Base-by-base conservation (phyloP, 1,140 invertebrate genomes). In the Zaprionus camerounensis region DNA sequence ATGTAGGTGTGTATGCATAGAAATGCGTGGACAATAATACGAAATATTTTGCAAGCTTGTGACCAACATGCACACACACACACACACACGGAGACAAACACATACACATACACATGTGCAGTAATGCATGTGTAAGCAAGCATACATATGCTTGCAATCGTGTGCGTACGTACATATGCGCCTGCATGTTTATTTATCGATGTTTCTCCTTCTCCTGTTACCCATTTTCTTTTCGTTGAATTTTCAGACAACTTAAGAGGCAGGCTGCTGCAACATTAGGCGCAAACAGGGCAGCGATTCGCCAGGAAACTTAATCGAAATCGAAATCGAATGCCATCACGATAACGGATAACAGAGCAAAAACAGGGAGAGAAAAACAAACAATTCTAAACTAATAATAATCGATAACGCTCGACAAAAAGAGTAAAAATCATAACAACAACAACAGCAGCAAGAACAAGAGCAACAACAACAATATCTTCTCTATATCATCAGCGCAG, bases 151-250 rank as follows among this genome's bases (percentile, higher is more conserved):
- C 38, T 46, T 46, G 41, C 41, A 46, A 64, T 57, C 22, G 36
- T 62, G 12, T 64, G 44, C 36, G 66, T 57, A 28, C 46, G 61
- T 34, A 41, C 28, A 17, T 70, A 3, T 58, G 20, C 62, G 41
- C 67, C 20, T 56, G 34, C 59, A 46, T 76, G 76, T 64, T 67
- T 71, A 61, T 71, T 76, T 66, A 71, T 76, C 73, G 73, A 76
- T 79, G 46, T 46, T 67, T 76, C 63, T 71, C 59, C 56, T 68
- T 58, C 55, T 61, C 55, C 59, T 73, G 44, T 73, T 68, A 59
- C 69, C 31, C 44, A 61, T 61, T 71, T 71, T 72, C 73, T 38
- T 44, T 36, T 3, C 36, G 65, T 66, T 69, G 31, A 57, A 65
- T 74, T 69, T 74, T 63, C 51, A 69, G 66, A 57, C 55, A 63